phyloP scores from a whole-genome alignment of 2,888 invertebrate genomes.

The Hydraecia micacea region DNA sequence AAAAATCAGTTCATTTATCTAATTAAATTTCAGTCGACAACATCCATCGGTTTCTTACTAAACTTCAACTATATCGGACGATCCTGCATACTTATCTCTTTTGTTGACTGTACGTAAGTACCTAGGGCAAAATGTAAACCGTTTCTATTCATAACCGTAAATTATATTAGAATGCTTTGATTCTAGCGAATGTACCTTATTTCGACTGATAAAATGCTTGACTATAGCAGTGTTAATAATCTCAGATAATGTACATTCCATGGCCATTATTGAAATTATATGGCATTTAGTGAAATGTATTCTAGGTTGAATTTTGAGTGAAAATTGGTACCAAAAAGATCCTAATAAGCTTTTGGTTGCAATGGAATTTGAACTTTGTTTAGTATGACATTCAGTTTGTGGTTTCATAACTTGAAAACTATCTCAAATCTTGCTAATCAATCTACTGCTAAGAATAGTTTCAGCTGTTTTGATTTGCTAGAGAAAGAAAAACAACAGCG shows the following conservation, averaged over 20 bases:
- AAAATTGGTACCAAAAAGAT: not conserved
- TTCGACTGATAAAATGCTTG: not conserved
- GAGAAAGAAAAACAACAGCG: constrained; percentile 1
- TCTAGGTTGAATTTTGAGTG: not conserved
- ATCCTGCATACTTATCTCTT: too few species aligned
- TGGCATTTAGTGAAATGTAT: not conserved
- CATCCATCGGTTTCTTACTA: too few species aligned
- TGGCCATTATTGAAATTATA: too few species aligned
- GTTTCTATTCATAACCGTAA: not conserved
- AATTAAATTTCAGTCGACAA: too few species aligned
- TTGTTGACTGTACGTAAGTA: too few species aligned
- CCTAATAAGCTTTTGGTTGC: not conserved
- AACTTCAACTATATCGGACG: too few species aligned
- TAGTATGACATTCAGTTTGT: not conserved
- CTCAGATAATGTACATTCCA: not conserved
- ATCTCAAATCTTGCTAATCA: not conserved
- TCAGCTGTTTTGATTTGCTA: not conserved
- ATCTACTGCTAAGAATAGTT: not conserved
- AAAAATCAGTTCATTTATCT: too few species aligned
- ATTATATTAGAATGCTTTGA: not conserved
- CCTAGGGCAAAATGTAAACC: constrained; percentile 5
- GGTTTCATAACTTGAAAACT: not conserved
- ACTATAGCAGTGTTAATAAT: not conserved
- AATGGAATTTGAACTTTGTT: not conserved
- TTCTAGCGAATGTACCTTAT: not conserved